Evolutionary conservation across 1,140 invertebrate genomes (phyloP), one percentile per base, ranked within the genome.

Genomic region (Nixonia krombeini): DNA sequence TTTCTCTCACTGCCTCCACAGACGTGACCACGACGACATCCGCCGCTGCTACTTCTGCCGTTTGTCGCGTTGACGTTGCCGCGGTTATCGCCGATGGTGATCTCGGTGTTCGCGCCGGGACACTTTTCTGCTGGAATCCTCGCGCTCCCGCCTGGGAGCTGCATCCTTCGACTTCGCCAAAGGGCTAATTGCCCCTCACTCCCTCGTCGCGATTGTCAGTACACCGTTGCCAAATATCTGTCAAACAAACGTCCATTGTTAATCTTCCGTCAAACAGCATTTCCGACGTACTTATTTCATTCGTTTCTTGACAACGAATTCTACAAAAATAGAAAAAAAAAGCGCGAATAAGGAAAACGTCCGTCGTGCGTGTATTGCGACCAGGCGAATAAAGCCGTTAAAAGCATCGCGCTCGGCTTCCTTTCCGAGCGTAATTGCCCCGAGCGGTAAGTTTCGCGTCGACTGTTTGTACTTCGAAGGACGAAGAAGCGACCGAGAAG

Each of bases 101-200:
- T 76, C 40, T 73, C 68, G 68, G 78, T 65, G 72, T 70, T 63
- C 47, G 74, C 78, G 62, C 76, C 74, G 67, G 76, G 74, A 70
- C 70, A 72, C 72, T 79, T 80, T 75, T 76, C 74, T 75, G 70
- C 75, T 65, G 79, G 79, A 79, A 76, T 81, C 64, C 76, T 83
- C 76, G 78, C 78, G 83, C 83, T 82, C 83, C 83, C 83, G 76
- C 83, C 79, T 83, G 82, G 82, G 83, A 85, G 83, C 82, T 83
- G 83, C 83, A 85, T 85, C 83, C 84, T 85, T 84, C 82, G 84
- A 81, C 76, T 75, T 78, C 82, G 74, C 84, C 82, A 83, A 84
- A 84, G 84, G 84, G 82, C 82, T 83, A 63, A 59, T 68, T 81
- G 82, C 82, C 82, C 83, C 82, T 80, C 79, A 73, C 78, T 79